Evolutionary conservation across 2,113 vertebrate species (phyloP), one percentile per base, ranked within the genome.

Genomic region (Diphyllodes magnificus): DNA sequence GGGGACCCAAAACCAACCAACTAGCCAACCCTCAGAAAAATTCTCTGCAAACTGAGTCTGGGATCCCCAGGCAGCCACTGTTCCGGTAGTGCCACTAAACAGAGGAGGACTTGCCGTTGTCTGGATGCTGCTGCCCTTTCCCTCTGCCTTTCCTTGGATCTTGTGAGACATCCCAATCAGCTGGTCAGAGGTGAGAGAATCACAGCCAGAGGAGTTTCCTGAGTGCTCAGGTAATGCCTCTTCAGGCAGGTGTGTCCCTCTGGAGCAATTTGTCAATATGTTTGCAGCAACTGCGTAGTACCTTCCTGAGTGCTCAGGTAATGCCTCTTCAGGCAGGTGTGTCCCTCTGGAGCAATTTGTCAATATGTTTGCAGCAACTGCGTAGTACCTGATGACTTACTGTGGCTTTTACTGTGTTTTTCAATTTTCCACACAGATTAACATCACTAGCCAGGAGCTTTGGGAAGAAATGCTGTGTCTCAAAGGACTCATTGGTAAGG

Each of bases 381-480:
- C 13, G 11, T 14, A 65, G 22, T 49, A 39, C n/a, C 45, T 49
- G 39, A 10, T 85, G 45, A 42, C 17, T 80, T 16, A 35, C 18
- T 90, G 50, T 45, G 83, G 78, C 39, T 80, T 68, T 65, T 79
- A 49, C 45, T 37, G 19, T 78, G 53, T 42, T 73, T 86, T 82
- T 27, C 12, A 35, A 64, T 97, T 89, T 97, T 88, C 70, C 69
- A 54, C 84, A 54, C 94, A 99, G 99, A 95, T 97, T 22, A 97
- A 97, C 75, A 92, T 99, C 94, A 98, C 88, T 78, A 99, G 97
- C 96, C 99, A 99, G 89, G 99, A 99, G 69, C 99, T 98, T 66
- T 99, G 99, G 99, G 98, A 99, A 64, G 99, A 99, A 86, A 96
- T 98, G 97, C 98, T 99, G 64, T 94, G 97, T 49, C 98, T 97